Percentiles rank a stretch among this genome's conserved stretches.
phyloP scores from a whole-genome alignment of 1,140 invertebrate genomes.

The Penaeus chinensis region DNA sequence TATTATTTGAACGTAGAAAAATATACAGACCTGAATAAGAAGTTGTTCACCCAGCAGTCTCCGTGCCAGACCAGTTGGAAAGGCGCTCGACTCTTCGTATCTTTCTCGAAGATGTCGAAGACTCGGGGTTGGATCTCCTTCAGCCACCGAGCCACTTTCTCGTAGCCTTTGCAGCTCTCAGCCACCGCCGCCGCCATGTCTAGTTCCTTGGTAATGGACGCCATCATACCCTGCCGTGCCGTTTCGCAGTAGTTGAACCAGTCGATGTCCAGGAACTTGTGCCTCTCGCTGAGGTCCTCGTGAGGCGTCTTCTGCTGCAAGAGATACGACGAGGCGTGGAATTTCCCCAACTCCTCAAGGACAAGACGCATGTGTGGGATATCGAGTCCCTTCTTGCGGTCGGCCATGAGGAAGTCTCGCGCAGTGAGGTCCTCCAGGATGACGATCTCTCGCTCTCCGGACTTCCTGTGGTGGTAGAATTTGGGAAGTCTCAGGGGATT shows the following conservation, averaged over 20 bases:
- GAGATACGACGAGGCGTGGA: neutral
- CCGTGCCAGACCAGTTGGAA: neutral
- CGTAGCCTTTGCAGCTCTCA: too few species aligned
- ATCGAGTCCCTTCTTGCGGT: constrained; percentile 3
- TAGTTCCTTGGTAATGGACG: too few species aligned
- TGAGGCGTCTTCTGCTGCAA: neutral
- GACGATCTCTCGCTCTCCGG: neutral
- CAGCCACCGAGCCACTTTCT: neutral
- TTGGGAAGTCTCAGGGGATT: too few species aligned
- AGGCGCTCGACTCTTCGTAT: neutral
- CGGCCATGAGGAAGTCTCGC: neutral
- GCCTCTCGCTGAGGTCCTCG: neutral
- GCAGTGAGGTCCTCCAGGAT: constrained; percentile 7
- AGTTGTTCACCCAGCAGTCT: constrained; percentile 4
- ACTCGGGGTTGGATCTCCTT: neutral
- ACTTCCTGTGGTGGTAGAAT: too few species aligned
- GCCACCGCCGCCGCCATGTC: too few species aligned
- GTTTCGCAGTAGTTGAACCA: neutral
- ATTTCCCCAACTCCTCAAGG: neutral
- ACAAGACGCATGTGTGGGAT: neutral
- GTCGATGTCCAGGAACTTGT: neutral
- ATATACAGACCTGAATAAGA: neutral
- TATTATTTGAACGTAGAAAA: too few species aligned
- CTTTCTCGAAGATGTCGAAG: neutral
- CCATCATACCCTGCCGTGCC: too few species aligned